Conservation (phyloP, 2,113 vertebrate genomes). For the Triplophysa tibetana region DNA sequence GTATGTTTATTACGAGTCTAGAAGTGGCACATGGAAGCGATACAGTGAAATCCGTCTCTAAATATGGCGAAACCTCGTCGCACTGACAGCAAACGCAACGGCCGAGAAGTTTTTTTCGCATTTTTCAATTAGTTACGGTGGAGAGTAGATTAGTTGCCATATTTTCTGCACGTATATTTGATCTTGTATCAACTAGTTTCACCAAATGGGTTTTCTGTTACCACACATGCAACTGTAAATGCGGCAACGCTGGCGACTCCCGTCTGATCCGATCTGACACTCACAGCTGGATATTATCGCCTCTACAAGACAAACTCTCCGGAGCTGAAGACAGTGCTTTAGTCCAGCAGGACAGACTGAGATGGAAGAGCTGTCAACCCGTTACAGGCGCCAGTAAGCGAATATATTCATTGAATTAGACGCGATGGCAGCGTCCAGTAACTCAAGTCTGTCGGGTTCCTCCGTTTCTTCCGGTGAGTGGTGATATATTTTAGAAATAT, state of each 20-base stretch:
- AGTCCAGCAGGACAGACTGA: slow-evolving; percentile 37
- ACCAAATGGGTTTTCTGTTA: background rate
- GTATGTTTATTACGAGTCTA: slow-evolving; percentile 64
- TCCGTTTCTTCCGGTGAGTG: slow-evolving; percentile 94
- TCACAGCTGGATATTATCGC: slow-evolving; percentile 9
- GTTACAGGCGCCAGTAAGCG: slow-evolving; percentile 65
- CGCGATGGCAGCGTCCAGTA: slow-evolving; percentile 95
- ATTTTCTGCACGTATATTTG: background rate
- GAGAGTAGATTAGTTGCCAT: background rate
- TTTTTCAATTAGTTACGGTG: background rate
- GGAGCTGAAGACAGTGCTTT: background rate
- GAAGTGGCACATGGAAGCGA: slow-evolving; percentile 75
- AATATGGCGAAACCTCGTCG: slow-evolving; percentile 52
- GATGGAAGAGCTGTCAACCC: slow-evolving; percentile 68
- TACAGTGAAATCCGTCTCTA: slow-evolving; percentile 32
- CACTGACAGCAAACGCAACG: background rate
- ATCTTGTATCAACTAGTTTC: slow-evolving; percentile 30
- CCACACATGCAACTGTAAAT: slow-evolving; percentile 37
- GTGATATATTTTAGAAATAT: slow-evolving; percentile 8
- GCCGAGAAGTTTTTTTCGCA: slow-evolving; percentile 11
- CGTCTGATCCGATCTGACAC: slow-evolving; percentile 31
- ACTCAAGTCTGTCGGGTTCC: slow-evolving; percentile 95
- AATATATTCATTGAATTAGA: slow-evolving; percentile 56
- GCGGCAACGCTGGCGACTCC: slow-evolving; percentile 42
- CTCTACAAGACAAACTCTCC: slow-evolving; percentile 10